Evolutionary conservation across 2,113 vertebrate genomes (phyloP), one percentile per base, ranked within the genome.

Genomic region (Uria aalge): DNA sequence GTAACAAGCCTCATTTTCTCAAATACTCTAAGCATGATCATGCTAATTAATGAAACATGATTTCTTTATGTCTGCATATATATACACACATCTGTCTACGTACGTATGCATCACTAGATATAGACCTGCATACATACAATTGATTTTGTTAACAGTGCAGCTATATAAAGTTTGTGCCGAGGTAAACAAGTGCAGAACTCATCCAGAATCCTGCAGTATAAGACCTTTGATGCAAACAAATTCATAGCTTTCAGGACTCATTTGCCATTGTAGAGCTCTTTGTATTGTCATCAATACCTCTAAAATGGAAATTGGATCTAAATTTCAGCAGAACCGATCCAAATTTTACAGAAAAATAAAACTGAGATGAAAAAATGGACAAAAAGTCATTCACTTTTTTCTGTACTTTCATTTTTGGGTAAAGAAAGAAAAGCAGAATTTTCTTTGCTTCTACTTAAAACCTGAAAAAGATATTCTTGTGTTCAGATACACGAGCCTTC

Each of bases 31-130:
- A 45, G 30, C 20, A 91, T 36, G 40, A 20, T 38, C 24, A 45
- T 7, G 19, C 9, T 73, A 52, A 73, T 41, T 75, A 57, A 32
- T 17, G 50, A 47, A 32, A 9, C 12, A 26, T 29, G 15, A 60
- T 36, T 78, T 56, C 17, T 66, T 76, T 41, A 7, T 55, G 38
- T 41, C 36, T 43, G 8, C 21, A 59, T 40, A 4, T 27, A 6
- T 45, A 5, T 40, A 17, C 3, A 32, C 5, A 32, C 5, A 23
- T 2, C 34, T 12, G 1, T 18, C 6, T 9, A 27, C 14, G 3
- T n/a, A 40, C 38, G 4, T 4, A 19, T 30, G 41, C 27, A 53
- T 18, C 56, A 20, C n/a, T 30, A 67, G 6, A 41, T 43, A 41
- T 3, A 86, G 5, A 29, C 10, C 17, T 68, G 14, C 50, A 76